Base-by-base conservation (phyloP, 35 echinoderm and acorn worm genomes). In the Amphiura filiformis region DNA sequence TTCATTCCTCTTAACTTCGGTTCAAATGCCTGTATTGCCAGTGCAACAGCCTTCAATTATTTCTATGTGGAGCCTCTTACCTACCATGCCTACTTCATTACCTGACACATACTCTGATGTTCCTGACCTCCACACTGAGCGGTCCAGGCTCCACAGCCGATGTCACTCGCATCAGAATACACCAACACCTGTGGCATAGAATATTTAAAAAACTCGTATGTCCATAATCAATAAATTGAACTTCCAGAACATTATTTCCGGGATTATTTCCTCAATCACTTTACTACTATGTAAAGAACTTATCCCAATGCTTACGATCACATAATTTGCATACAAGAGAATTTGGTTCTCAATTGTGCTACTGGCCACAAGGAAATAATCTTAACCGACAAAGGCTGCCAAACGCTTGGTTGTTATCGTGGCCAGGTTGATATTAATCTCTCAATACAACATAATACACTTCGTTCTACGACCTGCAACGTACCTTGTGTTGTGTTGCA, bases 41-140 rank as follows among this genome's bases (percentile, higher is more conserved):
- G n/a, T 31, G 9, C 61, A 75, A 76, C 64, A 28, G 22, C 61
- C 61, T 70, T 70, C 61, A 70, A n/a, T n/a, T n/a, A 5, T 52
- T 75, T 84, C 89, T 76, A 91, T 34, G 89, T 91, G 38, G 81
- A 91, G 39, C 79, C 89, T 80, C 56, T 91, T 36, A 11, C n/a
- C n/a, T n/a, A n/a, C n/a, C n/a, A n/a, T n/a, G n/a, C 23, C 32
- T 38, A 3, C 17, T 15, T 70, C 83, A 23, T 32, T 44, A 0
- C 33, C 57, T 5, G 83, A 70, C 83, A 85, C 12, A 34, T 35
- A 2, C 38, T 13, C 2, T 65, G 23, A 57, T 65, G 65, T 28
- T 85, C 17, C 17, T 65, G 1, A 33, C 52, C 57, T 15, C 83
- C 42, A 30, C 83, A 65, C 20, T 85, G 15, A 18, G 57, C 52